Base-by-base conservation (phyloP, 2,797 vertebrate genomes). In the Chelidonichthys spinosus region DNA sequence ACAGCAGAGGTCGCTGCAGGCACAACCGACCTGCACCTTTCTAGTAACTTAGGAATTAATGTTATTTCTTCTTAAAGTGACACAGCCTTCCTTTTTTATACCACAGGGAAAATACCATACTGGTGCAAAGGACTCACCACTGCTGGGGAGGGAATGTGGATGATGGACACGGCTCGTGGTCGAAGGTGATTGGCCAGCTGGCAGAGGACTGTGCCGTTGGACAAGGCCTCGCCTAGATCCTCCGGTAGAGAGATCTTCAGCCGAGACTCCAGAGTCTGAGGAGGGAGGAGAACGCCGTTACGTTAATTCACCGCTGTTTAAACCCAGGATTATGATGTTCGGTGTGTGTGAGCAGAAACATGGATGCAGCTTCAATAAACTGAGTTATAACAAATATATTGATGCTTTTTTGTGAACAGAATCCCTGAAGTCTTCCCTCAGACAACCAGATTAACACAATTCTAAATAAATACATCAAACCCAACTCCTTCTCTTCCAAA, bases 91-190 rank as follows among this genome's bases (percentile, higher is more conserved):
- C 25, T 25, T 7, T 15, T 67, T 13, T 15, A n/a, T 6, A 43
- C 25, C 39, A 33, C 13, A 46, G 32, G n/a, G 5, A 18, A 4
- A 37, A 8, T 18, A 47, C 17, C 33, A 36, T 15, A 15, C 52
- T 18, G 42, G 47, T 10, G 39, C 43, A 25, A 3, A 37, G 18
- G 33, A 81, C 96, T 95, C 86, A 98, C 97, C 95, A 97, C 97
- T 11, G 96, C 96, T 3, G 97, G 97, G 0, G 97, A 97, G 33
- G 97, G 96, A 62, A 97, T 91, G 47, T 98, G 95, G 85, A 97
- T 97, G 90, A 96, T 96, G 69, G 95, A 93, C 66, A 98, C 95
- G 0, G 94, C 92, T 14, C 96, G 96, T 0, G 96, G 95, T 9
- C 94, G 91, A 6, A 98, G 89, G 17, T 96, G 95, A 78, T 97